Evolutionary conservation across 1,140 invertebrate species (phyloP), one percentile per base, ranked within the genome.

Genomic region (Bombus breviceps): DNA sequence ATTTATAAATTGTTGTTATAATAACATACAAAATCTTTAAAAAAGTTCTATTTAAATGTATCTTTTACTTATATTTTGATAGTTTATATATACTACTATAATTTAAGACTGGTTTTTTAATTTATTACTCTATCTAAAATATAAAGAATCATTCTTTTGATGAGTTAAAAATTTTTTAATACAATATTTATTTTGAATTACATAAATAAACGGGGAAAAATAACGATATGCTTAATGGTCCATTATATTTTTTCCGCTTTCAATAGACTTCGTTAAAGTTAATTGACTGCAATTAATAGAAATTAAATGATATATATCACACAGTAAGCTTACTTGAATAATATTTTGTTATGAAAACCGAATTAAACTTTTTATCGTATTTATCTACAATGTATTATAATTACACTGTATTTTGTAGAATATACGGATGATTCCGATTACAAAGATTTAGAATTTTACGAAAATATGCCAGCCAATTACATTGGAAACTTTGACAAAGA

Each of bases 391-490:
- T 57, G 47, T 15, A 53, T 39, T 73, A n/a, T n/a, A 28, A 43
- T 43, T 37, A 28, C 1, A 47, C 15, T 43, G 3, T n/a, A 53
- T 32, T 77, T 89, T 88, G 62, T 83, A 94, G 93, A 93, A 32
- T 92, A 93, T 76, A 90, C 81, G 0, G 91, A 92, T 75, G 93
- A 94, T 68, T 89, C 92, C 12, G 93, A 94, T 39, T 93, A 93
- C 62, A 84, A 90, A 28, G 88, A 93, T 75, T 87, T 92, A 69
- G 90, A 92, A 78, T 89, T 92, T 77, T 92, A 93, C 47, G 89
- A 93, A 62, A 91, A 93, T 66, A 79, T 90, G 59, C 75, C 88
- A 43, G 74, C 84, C 0, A 62, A 68, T 32, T 89, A 77, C 75
- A 87, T 81, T 66, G 74, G 18, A 53, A 87, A 37, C 73, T 88